These are phyloP conservation scores for Taenioides sp. DNA, from an alignment of 2,797 vertebrate genomes.

Conservation along the genomic window DNA sequence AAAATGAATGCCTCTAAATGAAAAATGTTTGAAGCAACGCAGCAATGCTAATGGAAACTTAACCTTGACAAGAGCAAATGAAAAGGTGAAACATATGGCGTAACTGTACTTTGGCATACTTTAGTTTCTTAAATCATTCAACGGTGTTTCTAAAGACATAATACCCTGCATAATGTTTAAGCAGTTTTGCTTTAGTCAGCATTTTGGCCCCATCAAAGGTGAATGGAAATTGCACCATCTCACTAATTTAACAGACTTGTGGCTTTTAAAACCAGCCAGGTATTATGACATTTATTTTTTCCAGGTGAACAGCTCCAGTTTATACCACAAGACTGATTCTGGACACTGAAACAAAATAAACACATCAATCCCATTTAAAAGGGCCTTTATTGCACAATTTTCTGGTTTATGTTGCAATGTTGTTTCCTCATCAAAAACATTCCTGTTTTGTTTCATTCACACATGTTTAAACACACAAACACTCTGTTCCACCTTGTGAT, in stretches of 20 bases:
- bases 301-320: background rate
- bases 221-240: background rate
- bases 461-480: no score
- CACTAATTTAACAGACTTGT: background rate
- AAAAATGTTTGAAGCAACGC: background rate
- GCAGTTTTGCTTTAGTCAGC: background rate
- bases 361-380: no score
- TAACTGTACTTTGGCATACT: background rate
- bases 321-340: background rate
- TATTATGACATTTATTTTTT: background rate
- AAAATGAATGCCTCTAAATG: background rate
- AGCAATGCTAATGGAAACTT: background rate
- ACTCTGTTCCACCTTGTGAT: no score
- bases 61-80: background rate
- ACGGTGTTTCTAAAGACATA: background rate
- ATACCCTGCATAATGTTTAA: conserved; percentile 4
- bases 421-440: no score
- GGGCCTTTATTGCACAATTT: no score
- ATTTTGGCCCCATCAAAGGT: conserved; percentile 5
- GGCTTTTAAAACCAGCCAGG: background rate
- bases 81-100: background rate
- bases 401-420: no score
- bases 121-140: background rate
- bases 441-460: no score
- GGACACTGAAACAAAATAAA: background rate